Evolutionary conservation across 2,113 vertebrate genomes (phyloP).

Genomic region (Nibea coibor): DNA sequence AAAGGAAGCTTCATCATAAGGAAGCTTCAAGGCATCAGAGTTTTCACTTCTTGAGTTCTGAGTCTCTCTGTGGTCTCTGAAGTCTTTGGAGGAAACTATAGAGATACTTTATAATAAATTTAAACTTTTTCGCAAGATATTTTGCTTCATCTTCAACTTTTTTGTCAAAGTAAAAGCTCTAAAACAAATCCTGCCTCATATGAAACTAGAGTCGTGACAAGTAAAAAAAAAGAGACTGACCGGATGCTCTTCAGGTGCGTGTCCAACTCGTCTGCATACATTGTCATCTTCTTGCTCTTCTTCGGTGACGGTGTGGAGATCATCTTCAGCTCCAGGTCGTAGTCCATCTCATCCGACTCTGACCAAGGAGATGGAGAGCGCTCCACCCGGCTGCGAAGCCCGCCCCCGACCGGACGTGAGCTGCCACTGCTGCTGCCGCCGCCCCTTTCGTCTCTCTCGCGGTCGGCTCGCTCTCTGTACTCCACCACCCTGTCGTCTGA

Average conservation of each 20-base stretch:
- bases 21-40: too few species aligned
- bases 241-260: constrained; percentile 92
- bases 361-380: constrained; percentile 84
- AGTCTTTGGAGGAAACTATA: too few species aligned
- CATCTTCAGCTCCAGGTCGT: constrained; percentile 98
- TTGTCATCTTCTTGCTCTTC: constrained; percentile 99
- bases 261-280: constrained; percentile 98
- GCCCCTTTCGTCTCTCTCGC: constrained; percentile 82
- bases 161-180: too few species aligned
- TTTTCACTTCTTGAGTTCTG: too few species aligned
- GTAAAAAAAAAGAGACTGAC: constrained; percentile 72
- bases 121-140: too few species aligned
- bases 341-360: constrained; percentile 98
- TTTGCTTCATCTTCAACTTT: too few species aligned
- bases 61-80: too few species aligned
- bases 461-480: constrained; percentile 86
- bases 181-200: too few species aligned
- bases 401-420: constrained; percentile 70
- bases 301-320: constrained; percentile 98
- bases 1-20: too few species aligned
- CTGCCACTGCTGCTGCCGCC: constrained; percentile 71
- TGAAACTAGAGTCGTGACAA: too few species aligned
- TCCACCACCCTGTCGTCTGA: constrained; percentile 95
- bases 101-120: too few species aligned
- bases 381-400: constrained; percentile 47